Evolutionary conservation across 2,888 invertebrate genomes (phyloP), one percentile per base, ranked within the genome.

Genomic region (Leucania comma): DNA sequence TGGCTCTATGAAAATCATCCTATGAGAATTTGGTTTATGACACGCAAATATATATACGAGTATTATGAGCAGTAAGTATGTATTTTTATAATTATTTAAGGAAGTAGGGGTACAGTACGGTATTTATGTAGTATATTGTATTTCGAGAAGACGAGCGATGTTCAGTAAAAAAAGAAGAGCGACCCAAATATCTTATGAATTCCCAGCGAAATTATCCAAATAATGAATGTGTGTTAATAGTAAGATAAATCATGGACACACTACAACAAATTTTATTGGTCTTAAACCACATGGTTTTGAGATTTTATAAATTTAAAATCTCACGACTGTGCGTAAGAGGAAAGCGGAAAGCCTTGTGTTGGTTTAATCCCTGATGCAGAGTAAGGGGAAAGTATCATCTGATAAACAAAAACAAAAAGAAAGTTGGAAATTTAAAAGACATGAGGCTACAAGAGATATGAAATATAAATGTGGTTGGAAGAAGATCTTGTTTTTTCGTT

Each of bases 191-290:
- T 42, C 42, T 42, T 4, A 17, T 42, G 42, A 42, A 42, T 42
- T 42, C 42, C 14, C 38, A 38, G 38, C 5, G 6, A 50, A 22
- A 50, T 29, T 12, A 50, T 12, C 4, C 4, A 22, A 50, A 50
- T 22, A 4, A 12, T 50, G 12, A 50, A 22, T 50, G 4, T 22
- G 22, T 22, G 4, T 50, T 46, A 46, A 20, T 46, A 46, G 20
- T 35, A n/a, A 14, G 5, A 51, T 10, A 57, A 68, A 38, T 38
- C 68, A 62, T 74, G 73, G 73, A n/a, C 68, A 61, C 51, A 50
- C 6, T 53, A 58, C 51, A 57, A 60, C 14, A 0, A 67, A 56
- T 35, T 20, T 35, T 38, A 29, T 24, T 24, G 38, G 17, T 50
- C 14, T 24, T 17, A 35, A 57, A 29, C 42, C 73, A 1, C 26